These are phyloP conservation scores for Mesembrinibis cayennensis DNA, from an alignment of 2,113 vertebrate genomes.

Conservation along the genomic window DNA sequence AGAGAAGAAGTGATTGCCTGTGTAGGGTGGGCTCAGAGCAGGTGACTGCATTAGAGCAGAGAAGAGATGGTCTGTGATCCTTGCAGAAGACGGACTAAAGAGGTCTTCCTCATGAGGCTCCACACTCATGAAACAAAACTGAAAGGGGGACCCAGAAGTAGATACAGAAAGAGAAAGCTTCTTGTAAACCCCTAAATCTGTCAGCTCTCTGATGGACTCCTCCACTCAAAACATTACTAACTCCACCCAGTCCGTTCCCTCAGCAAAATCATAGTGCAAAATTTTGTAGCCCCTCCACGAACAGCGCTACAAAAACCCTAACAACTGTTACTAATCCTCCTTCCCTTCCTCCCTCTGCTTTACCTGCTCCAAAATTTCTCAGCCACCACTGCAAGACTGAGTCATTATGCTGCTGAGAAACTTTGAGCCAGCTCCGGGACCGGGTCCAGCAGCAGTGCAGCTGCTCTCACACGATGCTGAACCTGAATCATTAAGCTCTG, in stretches of 20 bases:
- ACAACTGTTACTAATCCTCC: not conserved
- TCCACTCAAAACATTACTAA: not conserved
- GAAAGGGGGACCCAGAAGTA: not conserved
- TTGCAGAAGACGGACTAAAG: not conserved
- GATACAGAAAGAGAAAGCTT: not conserved
- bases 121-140: not conserved
- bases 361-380: constrained; percentile 53
- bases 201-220: not conserved
- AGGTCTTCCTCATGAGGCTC: not conserved
- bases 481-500: constrained; percentile 48
- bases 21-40: not conserved
- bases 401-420: constrained; percentile 38
- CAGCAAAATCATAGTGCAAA: not conserved
- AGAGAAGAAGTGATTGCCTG: not conserved
- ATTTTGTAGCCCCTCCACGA: not conserved
- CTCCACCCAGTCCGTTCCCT: not conserved
- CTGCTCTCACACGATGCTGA: constrained; percentile 55
- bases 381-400: constrained; percentile 47
- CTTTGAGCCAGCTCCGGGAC: constrained; percentile 54
- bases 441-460: constrained; percentile 37
- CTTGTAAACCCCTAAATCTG: not conserved
- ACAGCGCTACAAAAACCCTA: fast-evolving
- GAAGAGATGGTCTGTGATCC: not conserved
- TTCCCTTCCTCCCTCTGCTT: not conserved
- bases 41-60: not conserved